Conservation (phyloP, 2,797 vertebrate species). For the Etheostoma nigrum region DNA sequence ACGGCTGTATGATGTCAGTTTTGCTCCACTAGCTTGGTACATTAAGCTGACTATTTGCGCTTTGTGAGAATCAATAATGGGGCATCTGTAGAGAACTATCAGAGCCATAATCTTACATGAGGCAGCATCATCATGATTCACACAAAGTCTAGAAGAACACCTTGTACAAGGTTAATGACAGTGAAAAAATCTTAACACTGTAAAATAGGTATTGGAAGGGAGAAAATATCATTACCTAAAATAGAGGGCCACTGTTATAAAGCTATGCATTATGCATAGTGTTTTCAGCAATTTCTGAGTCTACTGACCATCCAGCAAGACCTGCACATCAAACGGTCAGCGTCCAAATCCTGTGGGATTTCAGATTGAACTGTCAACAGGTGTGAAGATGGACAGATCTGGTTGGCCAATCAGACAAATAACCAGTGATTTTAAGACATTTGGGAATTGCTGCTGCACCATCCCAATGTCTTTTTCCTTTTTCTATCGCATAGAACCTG, state of each 20-base stretch:
- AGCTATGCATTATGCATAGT: not conserved
- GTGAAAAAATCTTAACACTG: conserved; percentile 29
- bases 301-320: conserved; percentile 1
- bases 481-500: conserved; percentile 54
- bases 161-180: conserved; percentile 76
- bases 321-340: conserved; percentile 4
- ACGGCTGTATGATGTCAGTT: conserved; percentile 75
- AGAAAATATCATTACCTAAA: conserved; percentile 30
- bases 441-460: conserved; percentile 44
- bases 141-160: conserved; percentile 68
- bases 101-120: conserved; percentile 77
- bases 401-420: conserved; percentile 49
- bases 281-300: conserved; percentile 18
- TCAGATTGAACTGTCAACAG: conserved; percentile 43
- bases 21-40: conserved; percentile 75
- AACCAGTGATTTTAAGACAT: conserved; percentile 47
- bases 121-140: conserved; percentile 72
- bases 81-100: conserved; percentile 78
- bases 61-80: conserved; percentile 80
- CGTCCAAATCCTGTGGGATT: conserved; percentile 31
- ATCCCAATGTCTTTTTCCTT: conserved; percentile 35
- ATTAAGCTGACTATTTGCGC: conserved; percentile 75
- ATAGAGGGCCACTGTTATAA: conserved; percentile 3
- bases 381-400: conserved; percentile 41
- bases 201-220: conserved; percentile 35